phyloP scores from a whole-genome alignment of 2,797 vertebrate genomes.

The Cyprinodon diabolis region DNA sequence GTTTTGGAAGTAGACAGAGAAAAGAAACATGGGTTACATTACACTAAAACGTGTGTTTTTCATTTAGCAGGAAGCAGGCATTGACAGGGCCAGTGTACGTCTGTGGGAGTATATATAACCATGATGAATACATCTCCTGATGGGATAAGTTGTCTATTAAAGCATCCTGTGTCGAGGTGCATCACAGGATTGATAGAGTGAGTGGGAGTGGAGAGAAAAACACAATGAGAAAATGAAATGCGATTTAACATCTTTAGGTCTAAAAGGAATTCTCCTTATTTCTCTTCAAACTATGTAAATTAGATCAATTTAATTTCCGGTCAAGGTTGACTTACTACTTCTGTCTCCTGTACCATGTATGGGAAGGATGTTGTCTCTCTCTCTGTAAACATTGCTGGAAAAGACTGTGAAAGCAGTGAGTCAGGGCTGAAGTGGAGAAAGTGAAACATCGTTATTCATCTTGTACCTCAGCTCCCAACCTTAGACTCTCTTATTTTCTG shows the following conservation, averaged over 20 bases:
- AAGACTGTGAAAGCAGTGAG: constrained; percentile 38
- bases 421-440: constrained; percentile 40
- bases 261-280: constrained; percentile 17
- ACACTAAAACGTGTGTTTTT: constrained; percentile 38
- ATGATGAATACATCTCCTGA: constrained; percentile 59
- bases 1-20: background rate
- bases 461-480: constrained; percentile 11
- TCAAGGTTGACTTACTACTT: constrained; percentile 15
- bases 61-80: constrained; percentile 27
- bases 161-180: constrained; percentile 66
- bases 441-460: constrained; percentile 47
- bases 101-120: constrained; percentile 36
- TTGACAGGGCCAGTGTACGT: constrained; percentile 17
- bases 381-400: constrained; percentile 27
- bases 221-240: constrained; percentile 14
- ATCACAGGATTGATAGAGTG: constrained; percentile 67
- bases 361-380: constrained; percentile 18
- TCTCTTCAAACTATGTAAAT: constrained; percentile 28
- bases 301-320: constrained; percentile 50
- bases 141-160: constrained; percentile 53
- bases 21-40: constrained; percentile 8
- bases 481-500: constrained; percentile 13
- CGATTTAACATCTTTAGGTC: constrained; percentile 51
- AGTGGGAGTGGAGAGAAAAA: constrained; percentile 40
- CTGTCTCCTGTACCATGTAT: constrained; percentile 18